These are phyloP conservation scores for Heterotilapia buettikoferi DNA, from an alignment of 2,113 vertebrate species.

Conservation along the genomic window DNA sequence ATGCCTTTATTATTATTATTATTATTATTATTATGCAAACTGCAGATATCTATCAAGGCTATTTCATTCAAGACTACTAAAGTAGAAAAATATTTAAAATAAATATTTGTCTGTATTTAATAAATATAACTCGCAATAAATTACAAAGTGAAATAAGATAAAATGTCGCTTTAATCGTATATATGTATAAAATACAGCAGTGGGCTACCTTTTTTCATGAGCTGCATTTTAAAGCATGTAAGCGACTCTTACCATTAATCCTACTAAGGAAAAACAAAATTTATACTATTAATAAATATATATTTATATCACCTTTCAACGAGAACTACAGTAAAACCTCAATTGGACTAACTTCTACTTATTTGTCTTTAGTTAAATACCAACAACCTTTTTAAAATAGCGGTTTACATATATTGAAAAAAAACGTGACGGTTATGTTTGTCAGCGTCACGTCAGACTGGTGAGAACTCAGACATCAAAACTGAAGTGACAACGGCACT, in stretches of 20 bases:
- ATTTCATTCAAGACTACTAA: not conserved
- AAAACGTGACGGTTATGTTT: not conserved
- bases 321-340: not conserved
- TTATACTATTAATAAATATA: not conserved
- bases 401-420: not conserved
- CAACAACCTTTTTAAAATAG: not conserved
- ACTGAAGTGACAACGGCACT: constrained; percentile 41
- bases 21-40: not conserved
- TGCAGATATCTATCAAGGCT: not conserved
- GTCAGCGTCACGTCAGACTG: not conserved
- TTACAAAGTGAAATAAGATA: not conserved
- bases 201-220: not conserved
- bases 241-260: not conserved
- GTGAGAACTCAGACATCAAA: constrained; percentile 11
- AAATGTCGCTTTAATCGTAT: not conserved
- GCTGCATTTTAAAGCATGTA: not conserved
- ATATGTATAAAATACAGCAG: not conserved
- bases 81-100: not conserved
- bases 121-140: not conserved
- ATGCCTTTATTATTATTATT: not conserved
- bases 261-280: not conserved
- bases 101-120: not conserved
- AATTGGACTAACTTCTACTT: not conserved
- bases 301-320: not conserved
- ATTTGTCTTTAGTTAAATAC: not conserved